Base-by-base conservation (phyloP, 2,888 invertebrate genomes). In the Halictus quadricinctus region DNA sequence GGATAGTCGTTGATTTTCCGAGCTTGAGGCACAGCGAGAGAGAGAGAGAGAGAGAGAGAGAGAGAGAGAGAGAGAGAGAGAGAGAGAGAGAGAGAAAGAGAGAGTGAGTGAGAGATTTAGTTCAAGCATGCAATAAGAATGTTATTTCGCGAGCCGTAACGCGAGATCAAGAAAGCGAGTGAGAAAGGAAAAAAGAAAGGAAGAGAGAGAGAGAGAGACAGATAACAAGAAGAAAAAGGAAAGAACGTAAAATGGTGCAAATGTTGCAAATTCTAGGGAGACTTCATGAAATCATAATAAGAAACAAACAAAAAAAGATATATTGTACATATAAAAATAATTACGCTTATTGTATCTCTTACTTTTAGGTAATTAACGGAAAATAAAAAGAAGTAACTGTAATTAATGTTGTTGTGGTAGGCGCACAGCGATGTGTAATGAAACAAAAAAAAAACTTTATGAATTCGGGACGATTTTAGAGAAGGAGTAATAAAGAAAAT, bases 401-500 rank as follows among this genome's bases (percentile, higher is more conserved):
- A 94, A 94, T 94, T 94, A 94, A 94, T 94, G 94, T 94, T 94
- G 93, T 94, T 94, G 94, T 94, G 94, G 94, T 94, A 94, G 94
- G 93, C 92, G 92, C 93, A 94, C 94, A 94, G 94, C 93, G 93
- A 94, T 94, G 93, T 94, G 93, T 94, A 69, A 93, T 92, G 92
- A 92, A 64, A 64, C 64, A 64, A 66, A 69, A 70, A 66, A 93
- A 92, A 58, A 58, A 58, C 58, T 84, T 91, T 91, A 93, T 92
- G 92, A 93, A 93, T 93, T 93, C 92, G 91, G 93, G 91, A 92
- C 92, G 91, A 93, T 94, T 94, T 94, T 93, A 94, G 91, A 90
- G 92, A 91, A 94, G 91, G 91, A 94, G 90, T 93, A 94, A 94
- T 94, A 93, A 93, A 94, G 92, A 94, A 70, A 94, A 94, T 94